These are phyloP conservation scores for Gerosis bhagava DNA, from an alignment of 2,888 invertebrate species.

Conservation along the genomic window DNA sequence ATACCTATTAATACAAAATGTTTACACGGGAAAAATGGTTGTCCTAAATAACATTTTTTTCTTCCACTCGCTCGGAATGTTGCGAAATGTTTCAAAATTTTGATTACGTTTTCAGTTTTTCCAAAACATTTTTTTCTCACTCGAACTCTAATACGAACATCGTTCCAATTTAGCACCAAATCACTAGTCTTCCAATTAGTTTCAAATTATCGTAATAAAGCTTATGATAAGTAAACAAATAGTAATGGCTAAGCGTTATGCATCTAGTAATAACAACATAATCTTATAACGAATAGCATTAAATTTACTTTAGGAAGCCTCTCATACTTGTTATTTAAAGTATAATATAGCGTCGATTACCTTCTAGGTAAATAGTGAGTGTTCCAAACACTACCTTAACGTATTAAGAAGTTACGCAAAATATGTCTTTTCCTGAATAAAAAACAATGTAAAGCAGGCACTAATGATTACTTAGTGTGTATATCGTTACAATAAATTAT, in stretches of 20 bases:
- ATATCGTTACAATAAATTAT: slow-evolving; percentile 79
- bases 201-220: slow-evolving; percentile 71
- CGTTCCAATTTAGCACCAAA: slow-evolving; percentile 80
- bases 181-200: slow-evolving; percentile 79
- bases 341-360: slow-evolving; percentile 52
- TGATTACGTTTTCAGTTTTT: slow-evolving; percentile 50
- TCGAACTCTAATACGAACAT: slow-evolving; percentile 59
- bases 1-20: too few species aligned
- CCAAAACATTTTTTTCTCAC: slow-evolving; percentile 41
- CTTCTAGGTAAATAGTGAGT: slow-evolving; percentile 44
- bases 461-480: slow-evolving; percentile 75
- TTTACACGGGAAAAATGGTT: too few species aligned
- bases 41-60: slow-evolving; percentile 71
- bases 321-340: slow-evolving; percentile 61
- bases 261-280: slow-evolving; percentile 80
- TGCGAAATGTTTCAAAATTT: slow-evolving; percentile 61
- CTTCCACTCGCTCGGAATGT: slow-evolving; percentile 67
- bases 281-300: slow-evolving; percentile 75
- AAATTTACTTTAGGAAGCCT: slow-evolving; percentile 73
- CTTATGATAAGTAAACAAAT: slow-evolving; percentile 73
- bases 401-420: slow-evolving; percentile 64
- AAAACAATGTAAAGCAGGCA: slow-evolving; percentile 77
- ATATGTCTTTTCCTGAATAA: slow-evolving; percentile 74
- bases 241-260: slow-evolving; percentile 77
- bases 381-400: slow-evolving; percentile 64